phyloP scores from a whole-genome alignment of 2,113 vertebrate species.

The Morone chrysops region DNA sequence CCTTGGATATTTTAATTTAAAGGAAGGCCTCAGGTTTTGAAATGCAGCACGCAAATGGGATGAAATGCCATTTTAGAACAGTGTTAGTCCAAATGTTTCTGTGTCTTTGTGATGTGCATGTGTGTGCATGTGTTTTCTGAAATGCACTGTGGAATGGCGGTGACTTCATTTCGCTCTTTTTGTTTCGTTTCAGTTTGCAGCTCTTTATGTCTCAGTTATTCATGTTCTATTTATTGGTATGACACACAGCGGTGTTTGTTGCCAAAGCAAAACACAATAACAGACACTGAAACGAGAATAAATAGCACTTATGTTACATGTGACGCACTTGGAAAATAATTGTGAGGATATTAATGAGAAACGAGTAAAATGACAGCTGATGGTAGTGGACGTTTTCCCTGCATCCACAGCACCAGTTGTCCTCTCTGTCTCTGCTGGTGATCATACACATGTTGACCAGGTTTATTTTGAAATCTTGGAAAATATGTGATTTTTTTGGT shows the following conservation, averaged over 20 bases:
- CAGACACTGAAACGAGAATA: background rate
- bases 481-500: background rate
- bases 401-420: background rate
- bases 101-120: background rate
- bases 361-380: background rate
- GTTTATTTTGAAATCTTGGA: background rate
- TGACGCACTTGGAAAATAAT: background rate
- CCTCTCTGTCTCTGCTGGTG: background rate
- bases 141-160: background rate
- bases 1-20: slow-evolving; percentile 1
- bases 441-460: background rate
- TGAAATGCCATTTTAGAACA: background rate
- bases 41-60: background rate
- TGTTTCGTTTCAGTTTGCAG: background rate
- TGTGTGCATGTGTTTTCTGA: background rate
- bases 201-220: background rate
- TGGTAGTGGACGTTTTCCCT: background rate
- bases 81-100: background rate
- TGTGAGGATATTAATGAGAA: background rate
- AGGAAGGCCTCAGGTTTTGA: background rate
- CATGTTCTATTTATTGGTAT: background rate
- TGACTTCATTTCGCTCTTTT: background rate
- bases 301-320: background rate
- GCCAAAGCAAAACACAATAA: slow-evolving; percentile 10
- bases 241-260: background rate